Percentiles rank a stretch among this genome's conserved stretches.
Evolutionary conservation across 2,113 vertebrate genomes (phyloP).

Genomic region (Castor canadensis): DNA sequence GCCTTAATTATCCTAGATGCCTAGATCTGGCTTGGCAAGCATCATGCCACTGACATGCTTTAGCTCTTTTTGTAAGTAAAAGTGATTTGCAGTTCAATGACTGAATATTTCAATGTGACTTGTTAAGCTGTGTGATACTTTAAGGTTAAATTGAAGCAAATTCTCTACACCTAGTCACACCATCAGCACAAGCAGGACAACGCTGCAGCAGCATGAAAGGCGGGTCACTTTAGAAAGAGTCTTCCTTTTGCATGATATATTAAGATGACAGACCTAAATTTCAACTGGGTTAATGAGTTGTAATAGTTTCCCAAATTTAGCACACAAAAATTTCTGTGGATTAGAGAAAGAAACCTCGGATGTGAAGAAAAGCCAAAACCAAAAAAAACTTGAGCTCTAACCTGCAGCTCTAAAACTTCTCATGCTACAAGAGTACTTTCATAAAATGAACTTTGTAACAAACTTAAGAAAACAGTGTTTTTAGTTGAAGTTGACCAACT

Average conservation of each 20-base stretch:
- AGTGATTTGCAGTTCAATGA: constrained; percentile 80
- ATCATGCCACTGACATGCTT: constrained; percentile 88
- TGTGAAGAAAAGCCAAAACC: constrained; percentile 62
- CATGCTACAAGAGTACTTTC: constrained; percentile 83
- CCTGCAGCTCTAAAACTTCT: constrained; percentile 74
- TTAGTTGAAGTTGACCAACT: constrained; percentile 84
- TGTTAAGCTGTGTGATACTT: constrained; percentile 78
- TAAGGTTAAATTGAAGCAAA: constrained; percentile 81
- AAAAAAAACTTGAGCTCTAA: constrained; percentile 72
- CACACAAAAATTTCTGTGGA: constrained; percentile 78
- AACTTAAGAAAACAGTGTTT: constrained; percentile 83
- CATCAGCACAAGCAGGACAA: constrained; percentile 82
- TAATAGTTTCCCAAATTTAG: constrained; percentile 79
- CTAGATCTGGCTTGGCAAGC: constrained; percentile 83
- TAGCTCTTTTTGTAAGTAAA: constrained; percentile 82
- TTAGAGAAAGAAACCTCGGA: constrained; percentile 76
- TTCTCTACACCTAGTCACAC: constrained; percentile 82
- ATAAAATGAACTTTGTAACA: constrained; percentile 76
- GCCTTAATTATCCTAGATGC: constrained; percentile 80
- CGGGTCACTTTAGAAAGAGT: constrained; percentile 64
- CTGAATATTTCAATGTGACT: constrained; percentile 76
- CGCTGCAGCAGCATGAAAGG: constrained; percentile 69
- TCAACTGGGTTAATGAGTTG: constrained; percentile 80
- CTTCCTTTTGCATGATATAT: constrained; percentile 74
- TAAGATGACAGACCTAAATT: constrained; percentile 79